Evolutionary conservation across 2,113 vertebrate genomes (phyloP).

Genomic region (Nerophis ophidion): DNA sequence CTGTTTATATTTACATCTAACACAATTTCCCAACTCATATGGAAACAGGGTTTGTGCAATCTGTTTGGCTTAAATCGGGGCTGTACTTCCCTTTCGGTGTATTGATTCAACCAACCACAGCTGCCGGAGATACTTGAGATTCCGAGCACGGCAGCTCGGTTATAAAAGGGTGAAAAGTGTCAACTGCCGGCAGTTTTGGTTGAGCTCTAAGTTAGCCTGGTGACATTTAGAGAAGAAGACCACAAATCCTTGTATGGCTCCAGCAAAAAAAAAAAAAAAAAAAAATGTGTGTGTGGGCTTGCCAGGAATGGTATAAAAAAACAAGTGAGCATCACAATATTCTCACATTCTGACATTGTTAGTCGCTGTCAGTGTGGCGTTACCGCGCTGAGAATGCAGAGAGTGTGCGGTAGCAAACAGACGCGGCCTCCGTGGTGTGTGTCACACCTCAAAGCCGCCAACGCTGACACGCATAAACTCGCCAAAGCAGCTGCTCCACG

Average conservation of each 20-base stretch:
- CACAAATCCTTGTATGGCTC: neutral
- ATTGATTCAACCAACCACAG: too few relatives aligned
- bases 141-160: too few relatives aligned
- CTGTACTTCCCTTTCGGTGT: slow-evolving; percentile 21
- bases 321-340: slow-evolving; percentile 4
- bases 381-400: slow-evolving; percentile 35
- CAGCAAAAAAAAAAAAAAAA: neutral
- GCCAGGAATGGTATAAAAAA: neutral
- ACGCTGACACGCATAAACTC: slow-evolving; percentile 14
- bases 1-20: too few relatives aligned
- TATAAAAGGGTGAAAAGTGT: neutral
- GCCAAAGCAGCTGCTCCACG: slow-evolving; percentile 9
- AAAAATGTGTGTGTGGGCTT: neutral
- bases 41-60: too few relatives aligned
- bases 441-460: slow-evolving; percentile 32
- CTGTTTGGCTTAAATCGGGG: neutral
- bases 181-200: neutral
- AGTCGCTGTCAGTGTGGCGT: slow-evolving; percentile 14
- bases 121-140: too few relatives aligned
- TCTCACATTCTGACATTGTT: slow-evolving; percentile 15
- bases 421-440: slow-evolving; percentile 26
- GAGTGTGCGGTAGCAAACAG: slow-evolving; percentile 27
- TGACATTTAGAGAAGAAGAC: neutral
- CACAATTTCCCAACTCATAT: too few relatives aligned
- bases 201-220: neutral